Evolutionary conservation across 1,140 invertebrate species (phyloP), one percentile per base, ranked within the genome.

Genomic region (Neodiprion fabricii): DNA sequence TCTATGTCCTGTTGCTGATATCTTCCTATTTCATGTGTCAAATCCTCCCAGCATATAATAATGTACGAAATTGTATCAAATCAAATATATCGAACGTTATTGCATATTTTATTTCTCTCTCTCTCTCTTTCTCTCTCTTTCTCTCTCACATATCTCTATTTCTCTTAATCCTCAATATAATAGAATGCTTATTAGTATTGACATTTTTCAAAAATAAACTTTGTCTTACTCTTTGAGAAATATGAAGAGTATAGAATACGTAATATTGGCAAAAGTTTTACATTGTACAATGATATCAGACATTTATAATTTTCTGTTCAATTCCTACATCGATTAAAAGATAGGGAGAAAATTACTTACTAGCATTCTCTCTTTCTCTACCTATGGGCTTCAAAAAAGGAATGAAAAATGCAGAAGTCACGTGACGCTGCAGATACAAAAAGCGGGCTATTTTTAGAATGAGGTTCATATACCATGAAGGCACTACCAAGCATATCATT

Each of bases 81-180:
- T 49, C 70, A 77, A 75, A 47, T 48, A 77, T 48, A 48, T 61
- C 49, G 9, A 76, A 21, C 47, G 40, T 48, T 70, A 70, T 28
- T 71, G 23, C 49, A 14, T 71, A 14, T 28, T 66, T 76, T 66
- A 70, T 53, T 61, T 61, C 53, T 40, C 28, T 40, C 28, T 40
- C 28, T 40, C 5, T 5, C 5, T 61, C 53, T 61, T 61, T 61
- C 53, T 61, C 53, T 61, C 0, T 61, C 53, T 53, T 61, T 61
- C 53, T 4, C 28, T 40, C 1, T 40, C 28, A 21, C 17, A 21
- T 21, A 21, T 40, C 5, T 21, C 17, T 21, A 21, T 21, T 11
- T 53, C 50, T 61, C 53, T 61, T 17, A 14, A 7, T 17, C 11
- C 11, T 61, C n/a, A 61, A 12, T 61, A 17, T 14, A 17, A 61